phyloP scores from a whole-genome alignment of 2,888 invertebrate species.

The Ophion costatus region DNA sequence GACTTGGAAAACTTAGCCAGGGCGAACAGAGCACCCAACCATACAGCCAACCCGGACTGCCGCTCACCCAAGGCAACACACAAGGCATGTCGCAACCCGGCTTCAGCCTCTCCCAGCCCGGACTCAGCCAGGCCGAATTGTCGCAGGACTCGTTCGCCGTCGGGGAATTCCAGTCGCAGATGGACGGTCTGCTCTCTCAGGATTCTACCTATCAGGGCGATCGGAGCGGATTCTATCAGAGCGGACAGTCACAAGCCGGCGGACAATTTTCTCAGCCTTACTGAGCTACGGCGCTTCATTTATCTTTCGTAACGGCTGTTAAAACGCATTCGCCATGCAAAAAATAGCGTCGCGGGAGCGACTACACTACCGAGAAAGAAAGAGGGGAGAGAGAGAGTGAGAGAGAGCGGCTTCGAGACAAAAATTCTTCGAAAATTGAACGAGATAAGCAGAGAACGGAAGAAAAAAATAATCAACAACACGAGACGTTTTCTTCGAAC shows the following conservation, averaged over 20 bases:
- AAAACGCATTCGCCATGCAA: constrained; percentile 79
- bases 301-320: constrained; percentile 44
- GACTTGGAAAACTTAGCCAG: constrained; percentile 84
- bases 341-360: constrained; percentile 82
- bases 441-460: constrained; percentile 9
- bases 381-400: constrained; percentile 41
- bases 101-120: constrained; percentile 88
- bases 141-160: constrained; percentile 93
- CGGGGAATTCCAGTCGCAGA: constrained; percentile 95
- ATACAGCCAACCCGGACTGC: constrained; percentile 85
- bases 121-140: constrained; percentile 88
- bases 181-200: constrained; percentile 97
- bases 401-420: constrained; percentile 80
- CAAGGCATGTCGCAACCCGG: constrained; percentile 90
- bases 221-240: constrained; percentile 86
- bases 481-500: constrained; percentile 31
- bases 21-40: constrained; percentile 90
- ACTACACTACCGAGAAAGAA: constrained; percentile 70
- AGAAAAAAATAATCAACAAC: constrained; percentile 28
- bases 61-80: constrained; percentile 83
- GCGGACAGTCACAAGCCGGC: constrained; percentile 84
- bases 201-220: constrained; percentile 93
- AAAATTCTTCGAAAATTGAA: constrained; percentile 76
- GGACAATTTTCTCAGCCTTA: constrained; percentile 88
- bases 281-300: constrained; percentile 83